These are phyloP conservation scores for Patiria pectinifera DNA, from an alignment of 53 echinoderm and acorn worm genomes.

Conservation along the genomic window DNA sequence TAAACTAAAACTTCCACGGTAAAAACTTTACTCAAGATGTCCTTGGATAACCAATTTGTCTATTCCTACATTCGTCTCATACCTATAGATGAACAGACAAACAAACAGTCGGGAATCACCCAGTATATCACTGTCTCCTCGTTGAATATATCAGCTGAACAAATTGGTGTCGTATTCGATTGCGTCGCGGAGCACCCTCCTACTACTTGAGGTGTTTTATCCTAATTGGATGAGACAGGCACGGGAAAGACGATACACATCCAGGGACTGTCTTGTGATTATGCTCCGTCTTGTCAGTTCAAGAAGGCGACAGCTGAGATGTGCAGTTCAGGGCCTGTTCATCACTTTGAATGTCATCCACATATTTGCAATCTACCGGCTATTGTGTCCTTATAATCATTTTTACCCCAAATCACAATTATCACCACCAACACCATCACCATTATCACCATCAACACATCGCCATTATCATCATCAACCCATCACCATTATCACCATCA, in stretches of 20 bases:
- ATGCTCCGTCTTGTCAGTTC: neutral
- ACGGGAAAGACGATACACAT: conserved; percentile 23
- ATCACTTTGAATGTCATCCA: neutral
- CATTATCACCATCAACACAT: too few species aligned
- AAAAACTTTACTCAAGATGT: too few species aligned
- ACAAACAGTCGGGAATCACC: neutral
- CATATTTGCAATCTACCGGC: neutral
- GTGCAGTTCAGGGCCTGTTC: neutral
- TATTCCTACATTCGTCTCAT: too few species aligned
- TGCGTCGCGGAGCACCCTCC: neutral
- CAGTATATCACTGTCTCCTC: neutral
- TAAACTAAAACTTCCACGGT: too few species aligned
- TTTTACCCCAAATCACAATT: too few species aligned
- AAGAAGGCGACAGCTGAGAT: neutral
- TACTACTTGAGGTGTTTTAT: conserved; percentile 19
- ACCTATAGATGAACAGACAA: too few species aligned
- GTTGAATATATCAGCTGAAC: neutral
- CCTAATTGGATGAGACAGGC: conserved; percentile 47
- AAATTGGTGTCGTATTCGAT: conserved; percentile 3
- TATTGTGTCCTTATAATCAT: neutral
- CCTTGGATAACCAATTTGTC: too few species aligned
- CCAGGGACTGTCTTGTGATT: neutral
- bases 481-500: too few species aligned
- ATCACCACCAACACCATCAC: too few species aligned
- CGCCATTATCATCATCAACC: too few species aligned